Evolutionary conservation across 2,113 vertebrate species (phyloP), one percentile per base, ranked within the genome.

Genomic region (Antidorcas marsupialis): DNA sequence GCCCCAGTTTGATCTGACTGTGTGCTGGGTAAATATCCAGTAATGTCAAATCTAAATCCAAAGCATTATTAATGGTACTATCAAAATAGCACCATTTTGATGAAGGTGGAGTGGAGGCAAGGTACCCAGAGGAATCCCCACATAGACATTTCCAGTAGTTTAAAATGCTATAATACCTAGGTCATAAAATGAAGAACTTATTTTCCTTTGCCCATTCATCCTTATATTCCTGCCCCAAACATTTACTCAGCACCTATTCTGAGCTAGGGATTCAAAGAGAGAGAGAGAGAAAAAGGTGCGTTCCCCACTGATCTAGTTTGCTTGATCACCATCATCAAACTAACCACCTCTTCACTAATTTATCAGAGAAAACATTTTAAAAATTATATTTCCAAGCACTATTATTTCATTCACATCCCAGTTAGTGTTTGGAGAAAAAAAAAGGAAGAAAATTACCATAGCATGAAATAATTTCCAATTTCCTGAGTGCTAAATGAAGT

Each of bases 381-480:
- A 94, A 94, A 83, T 93, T 76, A 23, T 39, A 62, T 59, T 91
- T 93, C 13, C 16, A 90, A 94, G 13, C 7, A 39, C 23, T 86
- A n/a, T 16, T 33, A 9, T 94, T 43, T 83, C 36, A 47, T 92
- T 93, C 14, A n/a, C 5, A 76, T 95, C 12, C 27, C 7, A 93
- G 94, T 62, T 87, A 95, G 7, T 91, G 39, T 85, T 90, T n/a
- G 23, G 0, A 0, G 71, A 27, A 64, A 76, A 15, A 50, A 19
- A 50, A 19, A 30, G 7, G 15, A 45, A 78, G 84, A 85, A 71
- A 53, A 67, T 88, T 81, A 94, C 30, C 39, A 84, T 55, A 78
- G n/a, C 78, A 64, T 36, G 59, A 94, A 95, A 74, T 96, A 83
- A 96, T 93, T 94, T 97, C 62, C 92, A 95, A 39, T 84, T 96